Base-by-base conservation (phyloP, 2,113 vertebrate species). In the Vulpes ferrilata region DNA sequence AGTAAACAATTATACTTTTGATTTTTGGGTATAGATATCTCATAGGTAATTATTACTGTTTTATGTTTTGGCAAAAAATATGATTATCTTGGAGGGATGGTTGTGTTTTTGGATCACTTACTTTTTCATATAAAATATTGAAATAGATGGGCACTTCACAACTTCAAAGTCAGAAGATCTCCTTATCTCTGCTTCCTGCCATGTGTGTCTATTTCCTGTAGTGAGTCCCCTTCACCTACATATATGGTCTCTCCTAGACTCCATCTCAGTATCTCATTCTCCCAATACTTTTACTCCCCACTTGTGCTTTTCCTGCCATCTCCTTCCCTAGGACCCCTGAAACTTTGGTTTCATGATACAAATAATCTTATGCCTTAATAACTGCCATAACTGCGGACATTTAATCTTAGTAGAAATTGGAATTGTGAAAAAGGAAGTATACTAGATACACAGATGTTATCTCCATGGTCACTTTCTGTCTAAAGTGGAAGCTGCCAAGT, bases 141-240 rank as follows among this genome's bases (percentile, higher is more conserved):
- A 74, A 87, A 57, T 1, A 60, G 13, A 57, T n/a, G 35, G 5
- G 11, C n/a, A 71, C 67, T 82, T 51, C 17, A 79, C 19, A 67
- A 19, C 5, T 94, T n/a, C 79, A 30, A 30, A 27, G 55, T 73
- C 88, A 73, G 11, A 78, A 73, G 11, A 78, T 88, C 15, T 43
- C 12, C 16, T 84, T 1, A 11, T 69, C 3, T 64, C 30, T 76
- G 53, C 12, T 84, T 82, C 57, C 10, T 67, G 32, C 7, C 7
- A 17, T 5, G 7, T 9, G 7, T 9, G 1, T 2, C 25, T 20
- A 25, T 2, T 2, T 69, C 3, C 20, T 22, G 20, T 43, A 10
- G 11, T 1, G 17, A 23, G 25, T 11, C 16, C 3, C 4, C 1
- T 7, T 69, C 12, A 11, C 10, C 2, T 51, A 11, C 30, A 17